These are phyloP conservation scores for Pelmatolapia mariae DNA, from an alignment of 2,113 vertebrate genomes.

Conservation along the genomic window DNA sequence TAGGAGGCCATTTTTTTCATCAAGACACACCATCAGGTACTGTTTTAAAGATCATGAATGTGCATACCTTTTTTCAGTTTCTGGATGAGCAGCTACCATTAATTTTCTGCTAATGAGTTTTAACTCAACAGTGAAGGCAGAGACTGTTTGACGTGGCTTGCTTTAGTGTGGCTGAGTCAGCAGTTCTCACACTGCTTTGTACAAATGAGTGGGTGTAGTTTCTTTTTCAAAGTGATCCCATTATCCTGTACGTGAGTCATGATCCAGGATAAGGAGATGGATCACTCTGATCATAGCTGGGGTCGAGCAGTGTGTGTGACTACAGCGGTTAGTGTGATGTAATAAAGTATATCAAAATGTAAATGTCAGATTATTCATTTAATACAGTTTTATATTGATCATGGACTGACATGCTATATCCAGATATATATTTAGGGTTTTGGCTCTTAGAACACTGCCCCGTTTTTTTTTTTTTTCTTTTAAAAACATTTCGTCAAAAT, in stretches of 20 bases:
- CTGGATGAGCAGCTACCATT: not conserved
- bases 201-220: not conserved
- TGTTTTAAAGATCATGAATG: not conserved
- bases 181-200: not conserved
- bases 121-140: not conserved
- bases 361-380: not conserved
- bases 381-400: not conserved
- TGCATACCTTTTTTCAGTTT: not conserved
- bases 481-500: not conserved
- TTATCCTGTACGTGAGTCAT: not conserved
- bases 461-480: fast-evolving
- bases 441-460: not conserved
- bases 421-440: not conserved
- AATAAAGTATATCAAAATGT: not conserved
- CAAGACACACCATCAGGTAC: not conserved
- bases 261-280: not conserved
- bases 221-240: not conserved
- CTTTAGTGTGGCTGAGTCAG: not conserved
- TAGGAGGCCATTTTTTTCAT: not conserved
- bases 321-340: not conserved
- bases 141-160: not conserved
- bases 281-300: not conserved
- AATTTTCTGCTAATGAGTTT: not conserved
- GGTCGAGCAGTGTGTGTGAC: not conserved
- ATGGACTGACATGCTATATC: not conserved